Evolutionary conservation across 2,888 invertebrate genomes (phyloP).

Genomic region (Acronicta leporina): DNA sequence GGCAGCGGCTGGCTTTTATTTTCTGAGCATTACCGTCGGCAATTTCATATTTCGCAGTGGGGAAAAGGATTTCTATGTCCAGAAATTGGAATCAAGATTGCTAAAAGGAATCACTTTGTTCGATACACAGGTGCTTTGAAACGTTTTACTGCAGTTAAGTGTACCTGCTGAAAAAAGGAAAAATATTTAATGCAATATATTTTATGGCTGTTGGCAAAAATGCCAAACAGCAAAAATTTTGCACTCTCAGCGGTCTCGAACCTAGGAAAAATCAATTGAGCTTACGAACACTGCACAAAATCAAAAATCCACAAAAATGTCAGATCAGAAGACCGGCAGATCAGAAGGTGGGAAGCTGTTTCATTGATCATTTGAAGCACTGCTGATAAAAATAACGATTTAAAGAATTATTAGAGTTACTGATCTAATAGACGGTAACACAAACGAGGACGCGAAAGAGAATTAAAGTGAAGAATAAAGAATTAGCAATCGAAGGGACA

Average conservation of each 20-base stretch:
- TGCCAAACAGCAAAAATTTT: too few species aligned
- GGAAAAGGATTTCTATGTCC: constrained; percentile 56
- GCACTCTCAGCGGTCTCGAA: neutral
- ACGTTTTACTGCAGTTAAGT: neutral
- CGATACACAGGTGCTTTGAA: constrained; percentile 44
- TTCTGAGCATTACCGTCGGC: constrained; percentile 52
- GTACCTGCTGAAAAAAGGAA: too few species aligned
- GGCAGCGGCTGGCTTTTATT: constrained; percentile 65
- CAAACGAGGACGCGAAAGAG: too few species aligned
- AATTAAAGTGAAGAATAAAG: too few species aligned
- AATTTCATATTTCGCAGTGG: constrained; percentile 61
- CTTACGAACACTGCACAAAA: neutral
- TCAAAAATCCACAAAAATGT: neutral
- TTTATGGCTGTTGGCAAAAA: constrained; percentile 6
- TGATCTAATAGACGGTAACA: too few species aligned
- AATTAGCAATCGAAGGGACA: too few species aligned
- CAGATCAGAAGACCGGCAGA: neutral
- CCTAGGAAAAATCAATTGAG: constrained; percentile 2
- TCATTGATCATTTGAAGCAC: too few species aligned
- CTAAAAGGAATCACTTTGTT: constrained; percentile 58
- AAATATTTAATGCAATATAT: too few species aligned
- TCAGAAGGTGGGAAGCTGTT: too few species aligned
- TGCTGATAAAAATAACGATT: too few species aligned
- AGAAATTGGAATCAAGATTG: constrained; percentile 56
- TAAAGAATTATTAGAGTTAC: too few species aligned